These are phyloP conservation scores for Gymnopithys bicolor DNA, from an alignment of 2,797 vertebrate genomes.

Conservation along the genomic window DNA sequence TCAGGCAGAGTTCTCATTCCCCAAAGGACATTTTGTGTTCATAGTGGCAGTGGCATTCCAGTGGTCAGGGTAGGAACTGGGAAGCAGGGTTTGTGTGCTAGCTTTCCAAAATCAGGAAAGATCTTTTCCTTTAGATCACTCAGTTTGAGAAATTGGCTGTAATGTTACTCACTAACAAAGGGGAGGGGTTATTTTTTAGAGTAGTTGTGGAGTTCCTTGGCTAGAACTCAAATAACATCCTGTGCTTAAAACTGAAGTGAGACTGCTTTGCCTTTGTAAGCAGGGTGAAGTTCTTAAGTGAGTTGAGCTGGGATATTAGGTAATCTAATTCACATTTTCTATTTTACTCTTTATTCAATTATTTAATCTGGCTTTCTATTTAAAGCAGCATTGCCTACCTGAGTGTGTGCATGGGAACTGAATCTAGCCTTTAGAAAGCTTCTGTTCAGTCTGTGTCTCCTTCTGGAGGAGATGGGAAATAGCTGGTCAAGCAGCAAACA, in stretches of 20 bases:
- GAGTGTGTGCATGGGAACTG: rapidly evolving
- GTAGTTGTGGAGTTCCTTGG: background rate
- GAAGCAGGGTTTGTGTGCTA: background rate
- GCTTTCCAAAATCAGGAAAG: background rate
- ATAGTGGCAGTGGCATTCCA: background rate
- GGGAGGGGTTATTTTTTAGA: background rate
- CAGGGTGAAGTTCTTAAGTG: background rate
- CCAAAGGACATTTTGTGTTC: background rate
- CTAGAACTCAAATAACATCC: background rate
- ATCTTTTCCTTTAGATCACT: background rate
- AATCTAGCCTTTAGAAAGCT: background rate
- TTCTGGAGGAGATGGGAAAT: background rate
- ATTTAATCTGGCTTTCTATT: background rate
- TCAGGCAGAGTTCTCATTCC: background rate
- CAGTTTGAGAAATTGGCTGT: background rate
- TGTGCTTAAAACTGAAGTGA: background rate
- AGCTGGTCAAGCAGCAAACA: background rate
- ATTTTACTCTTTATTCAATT: background rate
- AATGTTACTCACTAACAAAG: background rate
- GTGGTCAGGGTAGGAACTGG: background rate
- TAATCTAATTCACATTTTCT: background rate
- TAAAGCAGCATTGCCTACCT: background rate
- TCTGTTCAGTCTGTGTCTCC: background rate
- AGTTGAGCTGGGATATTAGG: background rate
- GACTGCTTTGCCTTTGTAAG: background rate